Evolutionary conservation across 2,113 vertebrate species (phyloP).

Genomic region (Hymenochirus boettgeri): DNA sequence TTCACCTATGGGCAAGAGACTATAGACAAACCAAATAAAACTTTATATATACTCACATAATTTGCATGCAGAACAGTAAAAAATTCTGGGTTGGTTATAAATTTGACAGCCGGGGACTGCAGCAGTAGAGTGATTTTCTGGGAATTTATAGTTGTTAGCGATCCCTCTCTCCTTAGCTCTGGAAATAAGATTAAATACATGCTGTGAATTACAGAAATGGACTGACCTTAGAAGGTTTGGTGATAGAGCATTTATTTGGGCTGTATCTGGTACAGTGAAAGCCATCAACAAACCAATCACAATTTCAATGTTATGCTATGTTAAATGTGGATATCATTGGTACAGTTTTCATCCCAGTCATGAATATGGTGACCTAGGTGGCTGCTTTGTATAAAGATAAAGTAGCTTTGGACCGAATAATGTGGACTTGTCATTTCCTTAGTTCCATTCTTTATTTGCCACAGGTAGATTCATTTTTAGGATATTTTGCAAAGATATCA

Average conservation of each 20-base stretch:
- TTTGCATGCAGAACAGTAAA: slow-evolving; percentile 94
- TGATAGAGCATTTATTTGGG: background rate
- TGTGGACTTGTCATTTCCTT: too few relatives aligned
- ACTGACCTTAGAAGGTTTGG: background rate
- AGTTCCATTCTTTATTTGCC: too few relatives aligned
- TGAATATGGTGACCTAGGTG: background rate
- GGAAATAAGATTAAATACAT: slow-evolving; percentile 41
- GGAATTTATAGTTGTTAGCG: slow-evolving; percentile 80
- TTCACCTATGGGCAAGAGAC: background rate
- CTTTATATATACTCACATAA: slow-evolving; percentile 76
- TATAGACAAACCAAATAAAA: background rate
- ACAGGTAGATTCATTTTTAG: too few relatives aligned
- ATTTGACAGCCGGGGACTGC: slow-evolving; percentile 96
- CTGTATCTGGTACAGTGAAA: background rate
- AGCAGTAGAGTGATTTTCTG: slow-evolving; percentile 89
- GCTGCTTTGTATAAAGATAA: too few relatives aligned
- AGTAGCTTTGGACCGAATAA: too few relatives aligned
- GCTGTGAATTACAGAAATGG: background rate
- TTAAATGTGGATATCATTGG: background rate
- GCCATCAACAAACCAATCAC: background rate
- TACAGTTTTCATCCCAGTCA: background rate
- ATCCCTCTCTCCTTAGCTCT: slow-evolving; percentile 79
- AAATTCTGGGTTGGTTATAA: slow-evolving; percentile 94
- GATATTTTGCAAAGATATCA: too few relatives aligned
- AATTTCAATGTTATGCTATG: background rate